phyloP scores from a whole-genome alignment of 2,888 invertebrate species.

The Ochropleura leucogaster region DNA sequence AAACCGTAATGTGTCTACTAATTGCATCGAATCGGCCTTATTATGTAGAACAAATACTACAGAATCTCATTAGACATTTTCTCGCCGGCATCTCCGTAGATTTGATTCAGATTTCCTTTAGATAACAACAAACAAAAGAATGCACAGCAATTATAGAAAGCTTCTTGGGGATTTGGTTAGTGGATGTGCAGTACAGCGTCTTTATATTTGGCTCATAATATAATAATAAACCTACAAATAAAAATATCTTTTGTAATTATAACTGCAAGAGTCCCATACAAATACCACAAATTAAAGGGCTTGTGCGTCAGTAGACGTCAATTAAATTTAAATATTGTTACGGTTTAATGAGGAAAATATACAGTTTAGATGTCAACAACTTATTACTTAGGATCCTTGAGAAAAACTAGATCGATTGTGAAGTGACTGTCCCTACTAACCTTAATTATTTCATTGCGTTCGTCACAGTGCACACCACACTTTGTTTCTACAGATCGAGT shows the following conservation, averaged over 20 bases:
- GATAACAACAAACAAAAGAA: neutral
- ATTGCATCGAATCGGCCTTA: neutral
- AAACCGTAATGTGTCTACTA: neutral
- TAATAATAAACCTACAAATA: neutral
- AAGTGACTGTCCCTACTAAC: slow-evolving; percentile 65
- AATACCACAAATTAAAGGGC: neutral
- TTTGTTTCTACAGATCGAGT: slow-evolving; percentile 33
- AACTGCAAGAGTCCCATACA: neutral
- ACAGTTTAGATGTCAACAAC: slow-evolving; percentile 61
- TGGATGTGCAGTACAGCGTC: neutral
- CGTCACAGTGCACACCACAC: slow-evolving; percentile 37
- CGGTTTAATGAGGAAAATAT: slow-evolving; percentile 52
- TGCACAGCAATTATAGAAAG: neutral
- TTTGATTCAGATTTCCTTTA: neutral
- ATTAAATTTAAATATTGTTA: slow-evolving; percentile 46
- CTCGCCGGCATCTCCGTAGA: neutral
- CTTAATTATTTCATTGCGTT: slow-evolving; percentile 56
- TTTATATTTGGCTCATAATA: too few species aligned
- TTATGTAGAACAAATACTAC: neutral
- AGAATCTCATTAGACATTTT: neutral
- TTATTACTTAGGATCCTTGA: slow-evolving; percentile 70
- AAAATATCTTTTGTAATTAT: neutral
- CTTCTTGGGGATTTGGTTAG: neutral
- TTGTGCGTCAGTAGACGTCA: slow-evolving; percentile 8
- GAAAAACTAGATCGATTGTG: slow-evolving; percentile 72